These are phyloP conservation scores for Nematopogon swammerdamellus DNA, from an alignment of 2,888 invertebrate species.

Conservation along the genomic window DNA sequence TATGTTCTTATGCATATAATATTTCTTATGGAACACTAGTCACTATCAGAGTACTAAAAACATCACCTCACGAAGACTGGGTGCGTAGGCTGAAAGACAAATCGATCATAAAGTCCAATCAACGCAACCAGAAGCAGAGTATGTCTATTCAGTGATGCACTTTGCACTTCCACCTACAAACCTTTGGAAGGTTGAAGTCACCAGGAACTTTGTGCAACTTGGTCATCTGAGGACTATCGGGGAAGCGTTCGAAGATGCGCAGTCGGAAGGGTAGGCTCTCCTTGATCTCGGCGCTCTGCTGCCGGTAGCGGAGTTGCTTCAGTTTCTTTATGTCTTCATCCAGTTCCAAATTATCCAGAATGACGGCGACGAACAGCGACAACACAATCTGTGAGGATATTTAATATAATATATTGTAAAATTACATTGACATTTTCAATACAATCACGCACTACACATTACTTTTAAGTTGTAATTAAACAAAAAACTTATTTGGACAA, in stretches of 20 bases:
- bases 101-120: no score
- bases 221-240: constrained; percentile 98
- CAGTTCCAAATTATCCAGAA: constrained; percentile 97
- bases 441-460: no score
- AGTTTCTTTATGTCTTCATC: constrained; percentile 99
- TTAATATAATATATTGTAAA: neutral
- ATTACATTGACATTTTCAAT: neutral
- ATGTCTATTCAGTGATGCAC: no score
- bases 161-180: constrained; percentile 28
- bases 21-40: no score
- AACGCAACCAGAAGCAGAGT: no score
- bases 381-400: constrained; percentile 90
- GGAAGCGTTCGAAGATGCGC: constrained; percentile 96
- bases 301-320: constrained; percentile 95
- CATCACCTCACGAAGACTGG: no score
- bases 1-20: no score
- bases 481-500: no score
- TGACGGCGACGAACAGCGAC: constrained; percentile 99
- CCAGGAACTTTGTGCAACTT: constrained; percentile 91
- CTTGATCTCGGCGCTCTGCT: constrained; percentile 97
- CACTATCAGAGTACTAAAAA: no score
- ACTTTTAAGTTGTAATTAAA: neutral
- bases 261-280: constrained; percentile 94
- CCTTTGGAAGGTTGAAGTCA: constrained; percentile 87
- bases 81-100: no score